Conservation (phyloP, 2,888 invertebrate genomes). For the Agrotis exclamationis region DNA sequence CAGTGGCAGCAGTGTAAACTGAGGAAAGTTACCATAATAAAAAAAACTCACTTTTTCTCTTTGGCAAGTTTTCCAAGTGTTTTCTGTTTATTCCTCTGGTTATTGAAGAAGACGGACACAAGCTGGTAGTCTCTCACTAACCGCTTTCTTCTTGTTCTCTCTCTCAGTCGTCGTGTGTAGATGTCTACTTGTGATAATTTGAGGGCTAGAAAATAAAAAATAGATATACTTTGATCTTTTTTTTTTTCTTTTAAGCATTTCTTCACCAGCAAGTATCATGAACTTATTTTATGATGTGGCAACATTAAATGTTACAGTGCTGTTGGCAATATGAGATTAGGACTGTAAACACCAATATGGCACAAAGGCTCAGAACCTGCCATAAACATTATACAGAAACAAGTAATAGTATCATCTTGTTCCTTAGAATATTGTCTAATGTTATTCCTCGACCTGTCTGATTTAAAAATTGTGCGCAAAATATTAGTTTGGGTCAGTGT, state of each 20-base stretch:
- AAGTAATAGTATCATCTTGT: no score
- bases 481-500: constrained; percentile 39
- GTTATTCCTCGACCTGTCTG: constrained; percentile 11
- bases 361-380: no score
- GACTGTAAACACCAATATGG: background rate
- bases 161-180: constrained; percentile 95
- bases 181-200: constrained; percentile 98
- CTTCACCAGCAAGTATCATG: background rate
- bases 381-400: no score
- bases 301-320: background rate
- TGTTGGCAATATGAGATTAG: background rate
- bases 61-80: constrained; percentile 93
- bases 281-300: background rate
- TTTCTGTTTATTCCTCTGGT: constrained; percentile 91
- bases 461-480: constrained; percentile 26
- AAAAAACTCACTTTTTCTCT: constrained; percentile 93
- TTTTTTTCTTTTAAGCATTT: background rate
- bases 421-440: background rate
- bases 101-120: constrained; percentile 96
- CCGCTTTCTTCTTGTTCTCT: constrained; percentile 96
- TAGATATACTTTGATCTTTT: background rate
- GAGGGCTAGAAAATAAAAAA: constrained; percentile 91
- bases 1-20: background rate
- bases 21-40: no score
- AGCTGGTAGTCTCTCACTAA: constrained; percentile 97